Conservation (phyloP, 1,140 invertebrate species). For the Dendroctonus ponderosae region DNA sequence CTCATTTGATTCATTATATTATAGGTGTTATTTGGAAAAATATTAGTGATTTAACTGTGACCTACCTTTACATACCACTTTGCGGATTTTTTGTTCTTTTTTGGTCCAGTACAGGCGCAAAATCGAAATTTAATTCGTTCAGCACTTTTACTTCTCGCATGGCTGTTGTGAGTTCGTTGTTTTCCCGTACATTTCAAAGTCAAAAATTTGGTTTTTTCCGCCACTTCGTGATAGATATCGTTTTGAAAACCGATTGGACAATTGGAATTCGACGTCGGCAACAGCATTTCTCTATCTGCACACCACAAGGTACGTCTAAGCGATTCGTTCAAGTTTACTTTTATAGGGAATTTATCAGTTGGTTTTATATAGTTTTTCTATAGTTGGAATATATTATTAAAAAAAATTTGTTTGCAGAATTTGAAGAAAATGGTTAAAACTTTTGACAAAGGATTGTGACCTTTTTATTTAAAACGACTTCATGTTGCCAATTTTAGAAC, state of each 20-base stretch:
- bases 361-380: no score
- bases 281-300: slow-evolving; percentile 39
- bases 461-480: no score
- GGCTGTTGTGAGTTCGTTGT: slow-evolving; percentile 26
- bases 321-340: no score
- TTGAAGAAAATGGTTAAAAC: no score
- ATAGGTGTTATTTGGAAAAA: background rate
- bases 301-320: no score
- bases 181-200: slow-evolving; percentile 45
- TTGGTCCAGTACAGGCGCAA: slow-evolving; percentile 45
- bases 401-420: no score
- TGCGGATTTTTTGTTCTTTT: slow-evolving; percentile 43
- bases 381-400: no score
- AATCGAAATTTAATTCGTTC: slow-evolving; percentile 41
- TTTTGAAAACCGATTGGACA: slow-evolving; percentile 44
- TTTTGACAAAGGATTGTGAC: no score
- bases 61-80: slow-evolving; percentile 56
- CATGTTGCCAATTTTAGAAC: no score
- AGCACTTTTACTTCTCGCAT: slow-evolving; percentile 34
- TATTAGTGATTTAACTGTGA: background rate
- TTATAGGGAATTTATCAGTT: no score
- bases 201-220: slow-evolving; percentile 50
- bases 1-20: background rate
- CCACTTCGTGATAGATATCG: slow-evolving; percentile 45
- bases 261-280: slow-evolving; percentile 43